Conservation (phyloP, 2,113 vertebrate genomes). For the Rhodinocichla rosea region DNA sequence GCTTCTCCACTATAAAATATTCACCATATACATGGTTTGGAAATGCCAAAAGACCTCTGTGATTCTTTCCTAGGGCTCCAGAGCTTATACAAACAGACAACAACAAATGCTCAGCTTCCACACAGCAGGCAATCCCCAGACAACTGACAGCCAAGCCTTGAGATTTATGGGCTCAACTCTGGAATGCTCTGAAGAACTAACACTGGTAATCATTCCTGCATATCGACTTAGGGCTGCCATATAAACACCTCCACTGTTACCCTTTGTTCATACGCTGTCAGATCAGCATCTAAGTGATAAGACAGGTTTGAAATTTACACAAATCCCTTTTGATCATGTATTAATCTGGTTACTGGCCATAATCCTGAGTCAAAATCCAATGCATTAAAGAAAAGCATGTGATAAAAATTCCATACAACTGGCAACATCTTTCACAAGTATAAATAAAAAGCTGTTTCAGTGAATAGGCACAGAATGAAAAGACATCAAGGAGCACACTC, state of each 20-base stretch:
- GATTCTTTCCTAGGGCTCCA: neutral
- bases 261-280: neutral
- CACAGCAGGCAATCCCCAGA: neutral
- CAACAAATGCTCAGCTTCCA: neutral
- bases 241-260: neutral
- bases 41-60: neutral
- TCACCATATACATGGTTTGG: neutral
- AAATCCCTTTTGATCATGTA: neutral
- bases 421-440: neutral
- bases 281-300: neutral
- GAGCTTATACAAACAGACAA: neutral
- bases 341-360: neutral
- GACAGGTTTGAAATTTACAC: neutral
- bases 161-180: neutral
- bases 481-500: constrained; percentile 11
- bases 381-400: neutral
- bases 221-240: neutral
- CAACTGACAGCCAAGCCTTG: neutral
- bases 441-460: neutral
- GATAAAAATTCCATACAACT: neutral
- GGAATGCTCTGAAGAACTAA: neutral
- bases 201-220: neutral
- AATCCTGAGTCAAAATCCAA: neutral
- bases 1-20: neutral
- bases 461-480: neutral